Evolutionary conservation across 1,140 invertebrate species (phyloP).

Genomic region (Thaumatotibia leucotreta): DNA sequence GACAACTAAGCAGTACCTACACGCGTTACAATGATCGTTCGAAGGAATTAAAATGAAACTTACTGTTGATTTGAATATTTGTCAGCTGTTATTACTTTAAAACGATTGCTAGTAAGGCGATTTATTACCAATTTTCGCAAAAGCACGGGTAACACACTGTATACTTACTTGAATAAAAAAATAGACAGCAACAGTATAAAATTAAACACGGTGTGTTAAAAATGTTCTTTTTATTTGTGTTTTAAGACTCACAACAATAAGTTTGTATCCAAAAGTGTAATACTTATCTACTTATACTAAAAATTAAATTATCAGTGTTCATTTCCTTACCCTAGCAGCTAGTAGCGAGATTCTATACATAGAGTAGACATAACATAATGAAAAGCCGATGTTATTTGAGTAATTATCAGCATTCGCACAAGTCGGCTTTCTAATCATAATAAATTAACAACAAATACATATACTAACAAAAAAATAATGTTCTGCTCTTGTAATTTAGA

Average conservation of each 20-base stretch:
- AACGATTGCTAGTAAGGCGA: no score
- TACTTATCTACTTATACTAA: conserved; percentile 45
- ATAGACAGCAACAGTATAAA: no score
- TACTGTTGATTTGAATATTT: no score
- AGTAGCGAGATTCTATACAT: conserved; percentile 29
- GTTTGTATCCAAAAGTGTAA: conserved; percentile 52
- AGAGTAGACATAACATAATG: conserved; percentile 16
- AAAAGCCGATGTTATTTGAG: conserved; percentile 12
- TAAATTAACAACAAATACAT: not conserved
- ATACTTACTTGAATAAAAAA: no score
- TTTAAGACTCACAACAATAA: conserved; percentile 57
- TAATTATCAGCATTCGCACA: not conserved
- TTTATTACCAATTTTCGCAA: no score
- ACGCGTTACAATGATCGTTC: no score
- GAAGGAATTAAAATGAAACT: no score
- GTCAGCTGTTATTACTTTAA: no score
- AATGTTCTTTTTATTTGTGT: conserved; percentile 51
- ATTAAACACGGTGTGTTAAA: conserved; percentile 29
- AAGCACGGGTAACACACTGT: no score
- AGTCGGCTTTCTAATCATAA: not conserved
- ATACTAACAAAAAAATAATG: not conserved
- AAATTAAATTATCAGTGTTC: conserved; percentile 42
- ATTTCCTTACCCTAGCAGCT: conserved; percentile 20
- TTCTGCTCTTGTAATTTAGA: not conserved
- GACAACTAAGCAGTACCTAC: no score